Evolutionary conservation across 92 coral and sea anemone species (phyloP), one percentile per base, ranked within the genome.

Genomic region (Hydrozoanthus gracilis): DNA sequence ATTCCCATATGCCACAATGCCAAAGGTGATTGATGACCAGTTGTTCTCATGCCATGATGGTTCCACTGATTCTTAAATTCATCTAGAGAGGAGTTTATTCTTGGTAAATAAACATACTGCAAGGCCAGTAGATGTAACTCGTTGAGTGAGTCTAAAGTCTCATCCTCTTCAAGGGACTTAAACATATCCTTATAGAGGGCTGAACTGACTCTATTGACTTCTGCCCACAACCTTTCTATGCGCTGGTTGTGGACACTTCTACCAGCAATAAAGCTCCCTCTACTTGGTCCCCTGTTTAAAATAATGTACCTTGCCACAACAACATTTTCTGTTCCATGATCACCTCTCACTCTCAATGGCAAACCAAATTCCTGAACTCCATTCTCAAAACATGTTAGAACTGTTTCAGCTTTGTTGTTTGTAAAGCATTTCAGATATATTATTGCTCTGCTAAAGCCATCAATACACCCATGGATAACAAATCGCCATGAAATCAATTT

Each of bases 11-110:
- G 58, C 87, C 72, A 67, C 72, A 67, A 67, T 67, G 72, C 72
- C 72, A 67, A 67, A 67, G 72, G 72, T 67, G 72, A 85, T 83
- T 89, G 92, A 51, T 88, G 90, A 49, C 82, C 78, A 10, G 78
- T 78, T 27, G 92, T 89, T 77, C 95, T 86, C 15, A 89, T 47
- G 9, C 90, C 90, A 89, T 91, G 94, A 73, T 91, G 84, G 83
- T 92, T 92, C 90, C 90, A 89, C 86, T 92, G 95, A 18, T 85
- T 82, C 87, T 76, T 78, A 56, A 92, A 92, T 82, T 92, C 92
- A 71, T 58, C 71, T 69, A 92, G 78, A 13, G 90, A 92, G 27
- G 71, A 70, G 79, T 92, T 92, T 48, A 89, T 86, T 61, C 92
- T 78, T 69, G 89, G 89, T 77, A 83, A 83, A 60, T 79, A 86